Conservation (phyloP, 2,888 invertebrate genomes). For the Mythimna albipuncta region DNA sequence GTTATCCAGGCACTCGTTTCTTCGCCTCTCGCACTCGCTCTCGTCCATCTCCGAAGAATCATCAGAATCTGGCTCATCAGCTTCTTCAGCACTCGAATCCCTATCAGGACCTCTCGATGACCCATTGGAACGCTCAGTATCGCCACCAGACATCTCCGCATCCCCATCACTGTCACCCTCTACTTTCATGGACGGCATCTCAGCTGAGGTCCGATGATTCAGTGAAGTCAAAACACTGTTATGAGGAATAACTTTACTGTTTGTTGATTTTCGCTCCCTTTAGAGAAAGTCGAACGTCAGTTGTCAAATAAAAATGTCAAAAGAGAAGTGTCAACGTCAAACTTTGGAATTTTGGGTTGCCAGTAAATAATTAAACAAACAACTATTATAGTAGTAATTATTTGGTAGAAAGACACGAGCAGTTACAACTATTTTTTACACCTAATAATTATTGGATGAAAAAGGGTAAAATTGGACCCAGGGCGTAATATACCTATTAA, state of each 20-base stretch:
- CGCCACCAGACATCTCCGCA: conserved; percentile 93
- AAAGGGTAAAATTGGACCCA: too few relatives aligned
- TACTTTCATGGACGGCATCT: conserved; percentile 93
- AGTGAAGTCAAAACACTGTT: background rate
- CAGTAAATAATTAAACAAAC: background rate
- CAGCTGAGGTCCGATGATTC: conserved; percentile 31
- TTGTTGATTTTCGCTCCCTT: conserved; percentile 69
- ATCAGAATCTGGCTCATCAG: conserved; percentile 95
- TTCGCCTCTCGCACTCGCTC: conserved; percentile 96
- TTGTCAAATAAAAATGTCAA: conserved; percentile 25
- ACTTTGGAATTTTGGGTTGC: conserved; percentile 10
- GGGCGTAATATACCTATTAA: too few relatives aligned
- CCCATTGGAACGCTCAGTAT: conserved; percentile 93
- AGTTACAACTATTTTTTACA: too few relatives aligned
- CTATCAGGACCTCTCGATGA: conserved; percentile 92
- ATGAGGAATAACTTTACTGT: conserved; percentile 11
- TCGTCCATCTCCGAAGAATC: conserved; percentile 98
- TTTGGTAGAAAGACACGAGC: too few relatives aligned
- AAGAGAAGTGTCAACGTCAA: conserved; percentile 48
- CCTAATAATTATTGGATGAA: too few relatives aligned
- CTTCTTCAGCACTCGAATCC: conserved; percentile 94
- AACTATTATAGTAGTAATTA: background rate
- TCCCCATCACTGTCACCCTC: conserved; percentile 92
- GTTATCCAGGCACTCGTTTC: conserved; percentile 96
- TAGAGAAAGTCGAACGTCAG: conserved; percentile 52